Evolutionary conservation across 2,113 vertebrate species (phyloP).

Genomic region (Microtus montanus): DNA sequence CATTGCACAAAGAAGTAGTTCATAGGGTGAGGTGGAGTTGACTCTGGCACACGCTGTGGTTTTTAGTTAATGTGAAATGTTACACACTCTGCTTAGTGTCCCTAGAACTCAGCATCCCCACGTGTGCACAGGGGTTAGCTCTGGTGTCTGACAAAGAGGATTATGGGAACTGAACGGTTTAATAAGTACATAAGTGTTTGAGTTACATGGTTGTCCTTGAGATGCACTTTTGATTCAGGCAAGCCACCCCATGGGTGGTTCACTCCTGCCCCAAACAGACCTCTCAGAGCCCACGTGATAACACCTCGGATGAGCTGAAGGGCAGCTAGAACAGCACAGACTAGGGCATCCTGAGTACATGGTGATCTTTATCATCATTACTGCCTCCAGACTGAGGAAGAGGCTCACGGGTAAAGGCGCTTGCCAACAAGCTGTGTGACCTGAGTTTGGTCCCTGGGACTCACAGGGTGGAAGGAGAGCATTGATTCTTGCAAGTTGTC

Average conservation of each 20-base stretch:
- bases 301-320: constrained; percentile 19
- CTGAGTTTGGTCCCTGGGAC: background rate
- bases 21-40: background rate
- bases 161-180: background rate
- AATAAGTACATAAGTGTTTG: background rate
- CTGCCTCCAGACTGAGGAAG: background rate
- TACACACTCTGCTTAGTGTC: background rate
- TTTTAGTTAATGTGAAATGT: background rate
- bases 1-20: background rate
- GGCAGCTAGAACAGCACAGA: background rate
- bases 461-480: background rate
- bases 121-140: background rate
- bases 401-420: background rate
- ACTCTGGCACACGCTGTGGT: background rate
- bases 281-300: background rate
- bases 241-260: background rate
- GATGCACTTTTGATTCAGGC: background rate
- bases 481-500: background rate
- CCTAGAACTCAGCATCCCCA: background rate
- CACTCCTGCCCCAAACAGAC: constrained; percentile 34
- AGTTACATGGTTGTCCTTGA: background rate
- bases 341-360: background rate
- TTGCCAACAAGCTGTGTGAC: background rate
- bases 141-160: background rate
- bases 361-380: background rate